Conservation (phyloP, 2,113 vertebrate species). For the Tichodroma muraria region DNA sequence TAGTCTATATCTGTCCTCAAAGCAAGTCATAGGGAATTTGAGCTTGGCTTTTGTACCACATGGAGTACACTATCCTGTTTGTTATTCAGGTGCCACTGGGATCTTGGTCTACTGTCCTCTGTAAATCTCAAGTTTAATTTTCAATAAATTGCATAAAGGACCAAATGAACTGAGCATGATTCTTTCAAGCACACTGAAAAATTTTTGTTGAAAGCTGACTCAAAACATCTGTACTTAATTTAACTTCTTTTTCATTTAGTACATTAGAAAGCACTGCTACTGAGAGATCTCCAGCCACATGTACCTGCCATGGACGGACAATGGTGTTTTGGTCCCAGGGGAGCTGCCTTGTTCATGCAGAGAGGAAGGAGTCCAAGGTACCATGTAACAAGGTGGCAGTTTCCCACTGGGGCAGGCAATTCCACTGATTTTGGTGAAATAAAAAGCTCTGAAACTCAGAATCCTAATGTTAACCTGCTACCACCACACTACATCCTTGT, state of each 20-base stretch:
- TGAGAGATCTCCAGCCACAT: neutral
- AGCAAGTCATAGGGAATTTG: neutral
- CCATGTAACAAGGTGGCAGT: neutral
- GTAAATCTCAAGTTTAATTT: neutral
- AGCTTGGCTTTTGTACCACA: neutral
- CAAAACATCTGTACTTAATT: neutral
- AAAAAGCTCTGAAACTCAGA: neutral
- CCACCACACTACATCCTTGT: neutral
- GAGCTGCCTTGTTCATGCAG: fast-evolving
- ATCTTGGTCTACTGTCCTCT: neutral
- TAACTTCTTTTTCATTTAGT: neutral
- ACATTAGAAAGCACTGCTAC: neutral
- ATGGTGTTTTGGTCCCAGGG: neutral
- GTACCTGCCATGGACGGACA: neutral
- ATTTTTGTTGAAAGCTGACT: neutral
- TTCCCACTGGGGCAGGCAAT: neutral
- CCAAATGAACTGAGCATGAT: neutral
- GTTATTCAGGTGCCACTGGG: neutral
- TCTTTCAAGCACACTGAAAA: neutral
- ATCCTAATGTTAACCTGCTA: neutral
- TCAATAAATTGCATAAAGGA: neutral
- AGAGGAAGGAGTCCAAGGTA: neutral
- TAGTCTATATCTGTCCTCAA: neutral
- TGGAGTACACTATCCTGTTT: neutral
- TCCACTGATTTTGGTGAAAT: neutral